Conservation (phyloP, 35 echinoderm and acorn worm genomes). For the Lytechinus variegatus region DNA sequence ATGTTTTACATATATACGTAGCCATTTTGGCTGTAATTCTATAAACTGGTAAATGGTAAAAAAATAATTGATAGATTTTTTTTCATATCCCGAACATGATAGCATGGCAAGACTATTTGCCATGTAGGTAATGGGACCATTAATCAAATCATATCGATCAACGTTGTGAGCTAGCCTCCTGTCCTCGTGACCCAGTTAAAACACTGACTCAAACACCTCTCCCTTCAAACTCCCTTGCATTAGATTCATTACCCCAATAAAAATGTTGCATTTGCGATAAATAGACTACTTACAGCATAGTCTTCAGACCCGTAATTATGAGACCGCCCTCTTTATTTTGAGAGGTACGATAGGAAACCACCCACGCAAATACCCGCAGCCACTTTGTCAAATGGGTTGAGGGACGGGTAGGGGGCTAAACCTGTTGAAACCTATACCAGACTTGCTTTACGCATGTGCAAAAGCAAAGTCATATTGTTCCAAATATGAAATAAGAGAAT, state of each 20-base stretch:
- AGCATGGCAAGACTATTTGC: not conserved
- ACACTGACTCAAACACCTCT: not conserved
- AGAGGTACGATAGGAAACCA: not conserved
- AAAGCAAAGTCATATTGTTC: too few relatives aligned
- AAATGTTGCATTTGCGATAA: slow-evolving; percentile 19
- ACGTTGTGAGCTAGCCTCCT: slow-evolving; percentile 8
- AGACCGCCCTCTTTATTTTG: not conserved
- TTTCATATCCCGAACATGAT: not conserved
- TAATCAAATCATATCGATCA: slow-evolving; percentile 20
- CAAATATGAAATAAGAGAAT: too few relatives aligned
- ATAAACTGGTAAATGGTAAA: not conserved
- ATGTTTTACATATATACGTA: not conserved
- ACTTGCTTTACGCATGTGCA: too few relatives aligned
- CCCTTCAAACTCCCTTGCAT: not conserved
- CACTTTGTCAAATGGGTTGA: not conserved
- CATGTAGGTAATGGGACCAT: not conserved
- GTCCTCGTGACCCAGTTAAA: not conserved
- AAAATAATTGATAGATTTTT: not conserved
- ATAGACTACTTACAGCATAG: not conserved
- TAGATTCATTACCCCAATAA: slow-evolving; percentile 19
- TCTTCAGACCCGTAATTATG: not conserved
- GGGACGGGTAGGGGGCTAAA: too few relatives aligned
- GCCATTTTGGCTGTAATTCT: not conserved
- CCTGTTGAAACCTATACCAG: too few relatives aligned
- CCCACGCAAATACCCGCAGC: not conserved